Base-by-base conservation (phyloP, 2,113 vertebrate genomes). In the Chelonoidis abingdonii region DNA sequence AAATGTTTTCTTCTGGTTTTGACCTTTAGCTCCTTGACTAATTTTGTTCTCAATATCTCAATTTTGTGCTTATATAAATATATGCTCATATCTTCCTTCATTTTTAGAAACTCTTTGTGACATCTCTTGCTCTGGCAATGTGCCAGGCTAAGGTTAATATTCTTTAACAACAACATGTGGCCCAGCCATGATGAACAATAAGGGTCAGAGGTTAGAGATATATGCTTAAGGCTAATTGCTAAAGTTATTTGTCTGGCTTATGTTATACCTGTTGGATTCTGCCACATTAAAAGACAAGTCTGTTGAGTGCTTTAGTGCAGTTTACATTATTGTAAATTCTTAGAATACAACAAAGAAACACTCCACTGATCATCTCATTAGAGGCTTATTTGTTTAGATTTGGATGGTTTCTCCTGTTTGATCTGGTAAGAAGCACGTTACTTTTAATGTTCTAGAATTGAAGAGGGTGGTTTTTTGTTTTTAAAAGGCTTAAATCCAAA, bases 361-460 rank as follows among this genome's bases (percentile, higher is more conserved):
- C 93, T 88, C 91, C 81, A 89, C 88, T 85, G 93, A 93, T 95
- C 91, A 22, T 94, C 85, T 97, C 72, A 88, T 96, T 95, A 95
- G 85, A 94, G 80, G 80, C 86, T 93, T 72, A 94, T 89, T 84
- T 94, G n/a, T 93, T 98, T 95, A 85, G 84, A 95, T 97, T 86
- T 92, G 87, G 92, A 93, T 50, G 93, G 62, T 79, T 95, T 97
- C 25, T 89, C 50, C 49, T 85, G 94, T 97, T 97, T 98, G 93
- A 97, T 97, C 93, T 89, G 1, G 0, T 50, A 89, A 88, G 85
- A 86, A 93, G 93, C 93, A 95, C 47, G 69, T 44, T 78, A 69
- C 54, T 84, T 57, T 88, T 90, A 93, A 86, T 57, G 52, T 86
- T 49, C 35, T 72, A 27, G 16, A 92, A 93, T 93, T 72, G 78